Percentiles rank a stretch among this genome's conserved stretches.
phyloP scores from a whole-genome alignment of 2,797 vertebrate genomes.

The Protonibea diacanthus region DNA sequence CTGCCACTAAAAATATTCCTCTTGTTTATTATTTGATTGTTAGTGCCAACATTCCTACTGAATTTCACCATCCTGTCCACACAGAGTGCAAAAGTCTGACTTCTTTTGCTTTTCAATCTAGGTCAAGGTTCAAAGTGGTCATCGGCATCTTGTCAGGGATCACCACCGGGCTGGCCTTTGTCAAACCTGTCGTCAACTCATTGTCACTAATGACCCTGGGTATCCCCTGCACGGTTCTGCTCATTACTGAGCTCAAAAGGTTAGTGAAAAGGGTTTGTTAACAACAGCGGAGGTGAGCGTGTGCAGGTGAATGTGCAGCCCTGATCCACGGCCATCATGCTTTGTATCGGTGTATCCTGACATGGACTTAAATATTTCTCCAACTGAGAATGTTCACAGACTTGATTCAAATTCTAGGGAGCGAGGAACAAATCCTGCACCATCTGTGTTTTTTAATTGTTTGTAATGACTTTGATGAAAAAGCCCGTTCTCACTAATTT shows the following conservation, averaged over 20 bases:
- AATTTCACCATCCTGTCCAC: slow-evolving; percentile 16
- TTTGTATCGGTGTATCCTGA: background rate
- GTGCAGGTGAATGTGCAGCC: background rate
- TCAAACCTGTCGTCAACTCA: slow-evolving; percentile 96
- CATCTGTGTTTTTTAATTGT: background rate
- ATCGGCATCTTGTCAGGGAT: slow-evolving; percentile 94
- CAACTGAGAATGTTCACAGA: background rate
- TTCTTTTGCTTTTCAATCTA: slow-evolving; percentile 64
- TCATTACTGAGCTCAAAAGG: slow-evolving; percentile 95
- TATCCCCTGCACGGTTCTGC: slow-evolving; percentile 93
- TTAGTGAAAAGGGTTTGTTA: slow-evolving; percentile 69
- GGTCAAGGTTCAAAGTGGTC: slow-evolving; percentile 96
- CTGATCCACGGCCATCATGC: background rate
- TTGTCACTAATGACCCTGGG: slow-evolving; percentile 96
- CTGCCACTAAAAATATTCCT: slow-evolving; percentile 11
- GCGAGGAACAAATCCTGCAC: background rate
- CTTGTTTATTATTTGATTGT: slow-evolving; percentile 19
- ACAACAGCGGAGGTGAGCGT: background rate
- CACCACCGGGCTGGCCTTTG: slow-evolving; percentile 94
- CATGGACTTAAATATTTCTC: background rate
- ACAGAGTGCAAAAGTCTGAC: background rate
- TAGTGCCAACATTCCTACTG: background rate
- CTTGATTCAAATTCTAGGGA: background rate
- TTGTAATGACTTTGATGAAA: background rate
- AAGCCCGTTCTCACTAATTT: background rate